A percentile compares a stretch with the other conserved stretches of the same genome.
These are phyloP conservation scores for Silurus glanis DNA, from an alignment of 2,113 vertebrate genomes.

Conservation along the genomic window DNA sequence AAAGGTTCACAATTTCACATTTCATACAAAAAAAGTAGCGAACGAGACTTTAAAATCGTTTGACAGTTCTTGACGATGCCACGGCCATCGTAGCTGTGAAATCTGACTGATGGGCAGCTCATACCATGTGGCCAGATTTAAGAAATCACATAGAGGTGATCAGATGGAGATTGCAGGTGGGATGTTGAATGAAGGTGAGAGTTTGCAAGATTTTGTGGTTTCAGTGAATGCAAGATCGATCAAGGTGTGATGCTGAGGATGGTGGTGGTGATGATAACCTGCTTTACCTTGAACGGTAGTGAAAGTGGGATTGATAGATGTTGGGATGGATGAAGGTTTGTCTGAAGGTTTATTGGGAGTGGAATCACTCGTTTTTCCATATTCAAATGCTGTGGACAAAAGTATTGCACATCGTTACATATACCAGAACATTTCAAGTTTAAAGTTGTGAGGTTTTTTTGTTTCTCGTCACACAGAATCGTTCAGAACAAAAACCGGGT, in stretches of 20 bases:
- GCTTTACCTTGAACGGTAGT: background rate
- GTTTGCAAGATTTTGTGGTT: slow-evolving; percentile 2
- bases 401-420: background rate
- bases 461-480: background rate
- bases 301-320: background rate
- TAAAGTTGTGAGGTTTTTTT: background rate
- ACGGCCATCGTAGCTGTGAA: no score
- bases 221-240: slow-evolving; percentile 1
- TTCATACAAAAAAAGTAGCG: no score
- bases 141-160: background rate
- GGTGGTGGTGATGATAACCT: background rate
- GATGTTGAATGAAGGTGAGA: slow-evolving; percentile 9
- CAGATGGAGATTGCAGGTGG: background rate
- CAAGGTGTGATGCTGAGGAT: background rate
- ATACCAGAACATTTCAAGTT: background rate
- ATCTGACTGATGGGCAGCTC: background rate
- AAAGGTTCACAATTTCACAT: no score
- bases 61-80: no score
- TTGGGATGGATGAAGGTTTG: accelerated
- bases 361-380: no score
- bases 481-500: background rate
- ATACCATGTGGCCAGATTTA: background rate
- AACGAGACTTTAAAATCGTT: no score
- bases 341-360: accelerated
- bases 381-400: background rate